Percentiles rank a stretch among this genome's conserved stretches.
Evolutionary conservation across 1,140 invertebrate species (phyloP).

Genomic region (Zophobas atratus): DNA sequence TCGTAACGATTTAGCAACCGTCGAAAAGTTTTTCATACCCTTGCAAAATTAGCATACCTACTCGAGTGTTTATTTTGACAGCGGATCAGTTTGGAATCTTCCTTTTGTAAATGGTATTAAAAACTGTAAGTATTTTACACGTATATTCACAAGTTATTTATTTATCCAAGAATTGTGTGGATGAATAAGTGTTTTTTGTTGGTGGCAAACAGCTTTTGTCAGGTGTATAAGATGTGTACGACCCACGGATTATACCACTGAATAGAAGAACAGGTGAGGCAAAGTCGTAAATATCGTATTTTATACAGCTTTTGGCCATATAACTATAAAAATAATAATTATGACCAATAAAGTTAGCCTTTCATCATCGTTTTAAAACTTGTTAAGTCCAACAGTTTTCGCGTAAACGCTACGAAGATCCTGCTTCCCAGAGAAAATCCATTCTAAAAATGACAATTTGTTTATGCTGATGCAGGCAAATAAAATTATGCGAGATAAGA

Average conservation of each 20-base stretch:
- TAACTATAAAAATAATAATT: constrained; percentile 59
- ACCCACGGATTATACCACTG: constrained; percentile 51
- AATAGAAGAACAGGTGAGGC: constrained; percentile 53
- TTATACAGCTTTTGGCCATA: constrained; percentile 53
- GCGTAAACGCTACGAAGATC: constrained; percentile 48
- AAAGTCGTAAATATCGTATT: constrained; percentile 53
- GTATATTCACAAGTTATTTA: constrained; percentile 48
- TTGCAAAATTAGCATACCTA: background rate
- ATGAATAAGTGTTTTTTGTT: constrained; percentile 50
- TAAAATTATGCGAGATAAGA: constrained; percentile 31
- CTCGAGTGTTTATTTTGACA: constrained; percentile 28
- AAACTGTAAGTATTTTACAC: constrained; percentile 42
- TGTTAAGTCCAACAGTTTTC: constrained; percentile 49
- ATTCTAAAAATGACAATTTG: constrained; percentile 25
- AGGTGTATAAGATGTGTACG: constrained; percentile 51
- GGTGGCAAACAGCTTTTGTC: constrained; percentile 52
- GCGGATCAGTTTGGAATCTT: constrained; percentile 12
- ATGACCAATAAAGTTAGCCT: constrained; percentile 57
- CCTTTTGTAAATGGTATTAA: constrained; percentile 48
- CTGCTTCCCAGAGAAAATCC: background rate
- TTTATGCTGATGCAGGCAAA: constrained; percentile 4
- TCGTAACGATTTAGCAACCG: too few species aligned
- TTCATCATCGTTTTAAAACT: constrained; percentile 55
- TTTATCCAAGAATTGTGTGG: constrained; percentile 48
- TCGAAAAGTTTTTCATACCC: too few species aligned